Percentiles rank a stretch among this genome's conserved stretches.
Evolutionary conservation across 1,140 invertebrate species (phyloP).

Genomic region (Halesus radiatus): DNA sequence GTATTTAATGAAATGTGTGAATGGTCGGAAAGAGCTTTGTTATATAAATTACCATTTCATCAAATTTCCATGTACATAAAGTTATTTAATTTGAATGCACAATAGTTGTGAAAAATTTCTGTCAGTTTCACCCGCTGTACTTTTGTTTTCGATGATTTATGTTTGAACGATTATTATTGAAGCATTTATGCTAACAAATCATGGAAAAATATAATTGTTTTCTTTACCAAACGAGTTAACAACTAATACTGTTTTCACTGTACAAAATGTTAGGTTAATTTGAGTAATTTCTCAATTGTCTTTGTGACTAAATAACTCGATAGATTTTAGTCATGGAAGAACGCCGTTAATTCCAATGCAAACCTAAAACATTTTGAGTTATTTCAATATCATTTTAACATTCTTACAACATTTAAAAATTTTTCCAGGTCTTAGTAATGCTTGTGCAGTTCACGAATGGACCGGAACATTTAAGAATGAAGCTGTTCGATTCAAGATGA

Average conservation of each 20-base stretch:
- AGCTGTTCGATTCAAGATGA: constrained; percentile 91
- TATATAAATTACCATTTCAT: no score
- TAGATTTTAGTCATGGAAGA: not conserved
- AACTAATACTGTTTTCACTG: not conserved
- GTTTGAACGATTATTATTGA: no score
- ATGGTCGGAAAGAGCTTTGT: no score
- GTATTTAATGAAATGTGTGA: not conserved
- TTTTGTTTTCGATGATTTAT: not conserved
- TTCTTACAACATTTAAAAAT: not conserved
- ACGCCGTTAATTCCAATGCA: no score
- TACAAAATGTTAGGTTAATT: no score
- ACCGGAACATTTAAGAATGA: constrained; percentile 84
- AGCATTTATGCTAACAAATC: no score
- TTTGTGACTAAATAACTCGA: not conserved
- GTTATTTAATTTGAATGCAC: no score
- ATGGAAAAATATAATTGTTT: not conserved
- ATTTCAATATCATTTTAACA: not conserved
- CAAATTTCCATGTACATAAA: no score
- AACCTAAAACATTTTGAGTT: no score
- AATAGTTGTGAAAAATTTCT: not conserved
- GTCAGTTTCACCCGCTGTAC: not conserved
- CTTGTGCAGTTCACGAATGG: constrained; percentile 96
- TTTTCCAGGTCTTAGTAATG: constrained; percentile 84
- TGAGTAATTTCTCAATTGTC: no score
- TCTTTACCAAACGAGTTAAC: not conserved